These are phyloP conservation scores for Reticulitermes speratus DNA, from an alignment of 1,140 invertebrate genomes.

Conservation along the genomic window DNA sequence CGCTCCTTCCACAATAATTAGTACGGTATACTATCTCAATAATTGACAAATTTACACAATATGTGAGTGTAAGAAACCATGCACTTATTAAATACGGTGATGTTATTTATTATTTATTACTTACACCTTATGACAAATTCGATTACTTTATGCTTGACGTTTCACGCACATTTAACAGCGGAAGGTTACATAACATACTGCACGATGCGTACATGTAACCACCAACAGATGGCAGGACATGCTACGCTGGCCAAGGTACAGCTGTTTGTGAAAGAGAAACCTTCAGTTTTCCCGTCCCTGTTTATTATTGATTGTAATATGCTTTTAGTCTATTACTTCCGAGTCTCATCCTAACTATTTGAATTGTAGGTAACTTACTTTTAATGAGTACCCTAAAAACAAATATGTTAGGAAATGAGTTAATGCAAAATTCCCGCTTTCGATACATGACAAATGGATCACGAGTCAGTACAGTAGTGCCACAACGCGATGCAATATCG, in stretches of 20 bases:
- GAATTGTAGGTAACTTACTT: no score
- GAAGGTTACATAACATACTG: background rate
- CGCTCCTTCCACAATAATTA: constrained; percentile 12
- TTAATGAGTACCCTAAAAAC: no score
- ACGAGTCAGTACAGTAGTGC: no score
- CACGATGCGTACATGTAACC: background rate
- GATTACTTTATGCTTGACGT: background rate
- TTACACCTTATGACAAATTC: background rate
- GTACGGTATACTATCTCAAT: background rate
- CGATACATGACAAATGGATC: no score
- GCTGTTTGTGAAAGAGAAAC: background rate
- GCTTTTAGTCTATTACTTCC: no score
- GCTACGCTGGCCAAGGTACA: background rate
- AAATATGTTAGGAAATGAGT: no score
- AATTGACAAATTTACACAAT: background rate
- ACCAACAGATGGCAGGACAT: background rate
- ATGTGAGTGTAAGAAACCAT: background rate
- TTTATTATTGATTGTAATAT: no score
- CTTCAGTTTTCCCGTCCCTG: no score
- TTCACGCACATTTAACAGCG: background rate
- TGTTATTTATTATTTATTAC: background rate
- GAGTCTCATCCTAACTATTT: no score
- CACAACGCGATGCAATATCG: no score
- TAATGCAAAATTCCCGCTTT: no score
- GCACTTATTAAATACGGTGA: background rate